phyloP scores from a whole-genome alignment of 1,140 invertebrate species.

The Leptopilina boulardi region DNA sequence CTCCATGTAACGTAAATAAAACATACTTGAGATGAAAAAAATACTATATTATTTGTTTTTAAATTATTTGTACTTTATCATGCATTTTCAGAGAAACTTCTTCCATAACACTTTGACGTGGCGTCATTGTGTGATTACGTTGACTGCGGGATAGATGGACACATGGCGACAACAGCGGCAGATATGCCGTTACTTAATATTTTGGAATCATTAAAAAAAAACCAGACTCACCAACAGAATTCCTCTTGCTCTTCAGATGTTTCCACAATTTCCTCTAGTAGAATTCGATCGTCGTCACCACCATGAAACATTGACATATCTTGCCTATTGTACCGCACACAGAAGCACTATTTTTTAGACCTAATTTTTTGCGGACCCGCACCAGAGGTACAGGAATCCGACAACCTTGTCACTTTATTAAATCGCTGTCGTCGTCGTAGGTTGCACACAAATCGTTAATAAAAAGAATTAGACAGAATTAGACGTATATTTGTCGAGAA shows the following conservation, averaged over 20 bases:
- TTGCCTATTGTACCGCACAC: not conserved
- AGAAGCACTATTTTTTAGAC: not conserved
- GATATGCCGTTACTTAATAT: constrained; percentile 21
- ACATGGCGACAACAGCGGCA: constrained; percentile 37
- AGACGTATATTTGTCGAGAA: not conserved
- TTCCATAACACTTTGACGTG: constrained; percentile 38
- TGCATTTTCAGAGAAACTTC: not conserved
- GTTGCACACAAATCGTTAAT: not conserved
- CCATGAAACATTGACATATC: constrained; percentile 74
- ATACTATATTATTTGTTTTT: no score
- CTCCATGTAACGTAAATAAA: no score
- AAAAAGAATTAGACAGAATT: not conserved
- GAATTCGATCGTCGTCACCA: constrained; percentile 68
- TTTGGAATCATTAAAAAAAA: constrained; percentile 22
- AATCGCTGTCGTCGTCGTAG: not conserved
- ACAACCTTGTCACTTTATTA: not conserved
- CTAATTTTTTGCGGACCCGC: not conserved
- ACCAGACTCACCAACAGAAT: constrained; percentile 70
- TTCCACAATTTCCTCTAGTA: constrained; percentile 75
- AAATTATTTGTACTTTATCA: not conserved
- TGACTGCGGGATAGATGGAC: constrained; percentile 23
- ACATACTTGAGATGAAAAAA: not conserved
- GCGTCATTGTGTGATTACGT: constrained; percentile 32
- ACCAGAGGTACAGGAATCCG: not conserved
- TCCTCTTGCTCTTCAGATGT: constrained; percentile 70